Evolutionary conservation across 1,140 invertebrate species (phyloP).

Genomic region (Cephus cinctus): DNA sequence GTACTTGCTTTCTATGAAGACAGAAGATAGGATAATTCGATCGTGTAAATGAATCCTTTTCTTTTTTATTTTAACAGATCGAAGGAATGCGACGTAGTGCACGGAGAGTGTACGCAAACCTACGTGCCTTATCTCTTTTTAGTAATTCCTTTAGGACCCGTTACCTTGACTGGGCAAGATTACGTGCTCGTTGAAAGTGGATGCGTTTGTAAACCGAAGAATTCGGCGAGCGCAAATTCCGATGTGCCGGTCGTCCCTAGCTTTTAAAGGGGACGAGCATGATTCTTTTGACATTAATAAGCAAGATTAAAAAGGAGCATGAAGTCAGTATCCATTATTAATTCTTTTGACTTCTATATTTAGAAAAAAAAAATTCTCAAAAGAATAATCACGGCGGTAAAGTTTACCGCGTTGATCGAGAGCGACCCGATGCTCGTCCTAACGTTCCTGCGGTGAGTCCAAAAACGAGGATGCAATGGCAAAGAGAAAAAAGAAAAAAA

Average conservation of each 20-base stretch:
- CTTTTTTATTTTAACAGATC: constrained; percentile 59
- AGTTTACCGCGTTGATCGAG: background rate
- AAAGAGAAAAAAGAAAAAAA: constrained; percentile 5
- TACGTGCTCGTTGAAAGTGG: constrained; percentile 91
- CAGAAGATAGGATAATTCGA: too few relatives aligned
- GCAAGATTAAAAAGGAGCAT: background rate
- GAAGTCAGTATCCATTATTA: too few relatives aligned
- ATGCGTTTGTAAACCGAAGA: constrained; percentile 86
- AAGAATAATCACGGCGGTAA: background rate
- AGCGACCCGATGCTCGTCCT: too few relatives aligned
- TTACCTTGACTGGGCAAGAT: constrained; percentile 87
- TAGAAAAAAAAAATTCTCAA: constrained; percentile 6
- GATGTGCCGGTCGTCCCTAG: constrained; percentile 41
- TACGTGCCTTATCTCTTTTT: constrained; percentile 90
- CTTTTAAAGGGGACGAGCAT: constrained; percentile 33
- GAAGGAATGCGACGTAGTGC: constrained; percentile 82
- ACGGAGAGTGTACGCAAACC: constrained; percentile 87
- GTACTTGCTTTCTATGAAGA: too few relatives aligned
- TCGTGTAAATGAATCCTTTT: background rate
- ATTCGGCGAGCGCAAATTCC: constrained; percentile 53
- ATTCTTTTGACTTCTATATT: too few relatives aligned
- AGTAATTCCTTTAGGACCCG: constrained; percentile 85
- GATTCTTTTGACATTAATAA: constrained; percentile 4
- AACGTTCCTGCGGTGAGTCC: too few relatives aligned
- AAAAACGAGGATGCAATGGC: constrained; percentile 15